Conservation (phyloP, 2,113 vertebrate species). For the Pholis gunnellus region DNA sequence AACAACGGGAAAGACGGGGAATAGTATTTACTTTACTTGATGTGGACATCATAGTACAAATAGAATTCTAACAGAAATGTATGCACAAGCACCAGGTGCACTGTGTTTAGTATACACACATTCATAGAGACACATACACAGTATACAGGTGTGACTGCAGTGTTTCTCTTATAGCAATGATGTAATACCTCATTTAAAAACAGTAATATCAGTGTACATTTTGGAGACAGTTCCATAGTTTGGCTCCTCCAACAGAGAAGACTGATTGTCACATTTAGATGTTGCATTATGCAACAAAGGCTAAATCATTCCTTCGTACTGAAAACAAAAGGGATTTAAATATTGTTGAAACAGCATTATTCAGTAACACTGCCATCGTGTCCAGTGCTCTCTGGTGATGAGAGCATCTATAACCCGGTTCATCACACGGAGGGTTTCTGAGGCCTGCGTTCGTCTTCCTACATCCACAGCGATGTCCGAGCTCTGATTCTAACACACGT, state of each 20-base stretch:
- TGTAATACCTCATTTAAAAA: background rate
- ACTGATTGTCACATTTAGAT: background rate
- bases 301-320: background rate
- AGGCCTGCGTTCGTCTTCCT: background rate
- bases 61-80: background rate
- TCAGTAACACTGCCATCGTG: background rate
- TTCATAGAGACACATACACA: background rate
- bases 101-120: background rate
- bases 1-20: background rate
- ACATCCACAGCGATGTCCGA: background rate
- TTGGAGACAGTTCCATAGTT: background rate
- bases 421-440: background rate
- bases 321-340: background rate
- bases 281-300: background rate
- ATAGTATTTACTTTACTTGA: background rate
- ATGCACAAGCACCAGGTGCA: background rate
- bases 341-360: background rate
- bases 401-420: background rate
- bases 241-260: background rate
- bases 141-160: background rate
- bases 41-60: background rate
- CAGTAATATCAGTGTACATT: background rate
- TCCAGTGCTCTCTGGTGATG: background rate
- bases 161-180: background rate
- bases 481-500: background rate